These are phyloP conservation scores for Himalopsyche anomala DNA, from an alignment of 2,888 invertebrate genomes.

Conservation along the genomic window DNA sequence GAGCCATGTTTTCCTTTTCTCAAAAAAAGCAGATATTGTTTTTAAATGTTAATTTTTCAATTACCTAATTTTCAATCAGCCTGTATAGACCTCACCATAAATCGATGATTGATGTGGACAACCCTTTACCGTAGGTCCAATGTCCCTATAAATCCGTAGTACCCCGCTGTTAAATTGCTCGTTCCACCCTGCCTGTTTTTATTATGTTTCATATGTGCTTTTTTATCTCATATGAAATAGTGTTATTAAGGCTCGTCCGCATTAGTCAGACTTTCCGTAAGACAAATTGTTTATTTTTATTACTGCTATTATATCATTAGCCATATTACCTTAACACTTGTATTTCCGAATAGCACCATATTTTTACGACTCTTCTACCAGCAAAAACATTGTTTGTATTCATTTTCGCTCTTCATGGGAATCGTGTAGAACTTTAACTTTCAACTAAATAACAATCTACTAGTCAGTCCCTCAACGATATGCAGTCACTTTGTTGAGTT, in stretches of 20 bases:
- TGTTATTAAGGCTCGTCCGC: conserved; percentile 9
- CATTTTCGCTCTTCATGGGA: too few species aligned
- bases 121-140: conserved; percentile 25
- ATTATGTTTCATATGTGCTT: conserved; percentile 47
- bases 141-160: conserved; percentile 54
- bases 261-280: neutral
- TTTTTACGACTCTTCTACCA: too few species aligned
- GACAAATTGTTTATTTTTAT: conserved; percentile 22
- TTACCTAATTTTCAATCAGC: neutral
- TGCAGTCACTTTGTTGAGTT: too few species aligned
- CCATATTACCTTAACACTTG: too few species aligned
- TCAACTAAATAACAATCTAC: too few species aligned
- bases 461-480: too few species aligned
- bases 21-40: too few species aligned
- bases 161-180: conserved; percentile 60
- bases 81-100: neutral
- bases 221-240: conserved; percentile 29
- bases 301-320: neutral
- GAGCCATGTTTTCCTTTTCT: too few species aligned
- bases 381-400: too few species aligned
- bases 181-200: conserved; percentile 52
- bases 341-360: too few species aligned
- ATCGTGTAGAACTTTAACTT: too few species aligned
- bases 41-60: too few species aligned
- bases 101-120: conserved; percentile 20